phyloP scores from a whole-genome alignment of 2,888 invertebrate species.

The Oxyteleia sp. region DNA sequence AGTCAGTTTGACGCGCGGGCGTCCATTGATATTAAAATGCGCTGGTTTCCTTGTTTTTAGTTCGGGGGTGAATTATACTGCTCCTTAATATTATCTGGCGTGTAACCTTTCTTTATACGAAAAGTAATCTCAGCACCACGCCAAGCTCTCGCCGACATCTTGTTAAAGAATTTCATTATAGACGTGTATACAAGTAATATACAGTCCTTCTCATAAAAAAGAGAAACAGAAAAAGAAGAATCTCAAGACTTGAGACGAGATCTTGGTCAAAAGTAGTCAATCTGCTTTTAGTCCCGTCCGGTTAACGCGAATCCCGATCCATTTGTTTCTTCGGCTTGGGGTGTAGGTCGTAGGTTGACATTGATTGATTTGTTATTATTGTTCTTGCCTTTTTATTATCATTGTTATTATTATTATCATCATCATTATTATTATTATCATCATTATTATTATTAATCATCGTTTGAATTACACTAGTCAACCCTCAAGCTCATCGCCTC shows the following conservation, averaged over 20 bases:
- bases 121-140: constrained; percentile 64
- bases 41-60: constrained; percentile 33
- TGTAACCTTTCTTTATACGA: constrained; percentile 57
- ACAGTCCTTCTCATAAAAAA: constrained; percentile 43
- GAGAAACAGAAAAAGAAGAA: too few species aligned
- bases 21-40: constrained; percentile 5
- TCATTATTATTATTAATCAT: constrained; percentile 63
- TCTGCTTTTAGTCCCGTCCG: constrained; percentile 81
- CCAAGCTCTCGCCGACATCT: constrained; percentile 70
- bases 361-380: constrained; percentile 80
- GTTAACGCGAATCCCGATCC: constrained; percentile 79
- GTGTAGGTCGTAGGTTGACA: constrained; percentile 85
- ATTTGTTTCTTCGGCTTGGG: constrained; percentile 84
- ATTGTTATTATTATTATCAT: constrained; percentile 53
- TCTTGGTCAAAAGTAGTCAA: constrained; percentile 79
- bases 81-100: constrained; percentile 66
- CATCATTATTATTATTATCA: constrained; percentile 61
- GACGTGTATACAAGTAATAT: constrained; percentile 40
- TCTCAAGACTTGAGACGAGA: too few species aligned
- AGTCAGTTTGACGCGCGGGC: constrained; percentile 4
- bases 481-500: constrained; percentile 70
- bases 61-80: constrained; percentile 54
- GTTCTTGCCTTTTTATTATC: constrained; percentile 76
- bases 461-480: constrained; percentile 72
- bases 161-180: constrained; percentile 32